Evolutionary conservation across 2,113 vertebrate species (phyloP).

Genomic region (Naja naja): DNA sequence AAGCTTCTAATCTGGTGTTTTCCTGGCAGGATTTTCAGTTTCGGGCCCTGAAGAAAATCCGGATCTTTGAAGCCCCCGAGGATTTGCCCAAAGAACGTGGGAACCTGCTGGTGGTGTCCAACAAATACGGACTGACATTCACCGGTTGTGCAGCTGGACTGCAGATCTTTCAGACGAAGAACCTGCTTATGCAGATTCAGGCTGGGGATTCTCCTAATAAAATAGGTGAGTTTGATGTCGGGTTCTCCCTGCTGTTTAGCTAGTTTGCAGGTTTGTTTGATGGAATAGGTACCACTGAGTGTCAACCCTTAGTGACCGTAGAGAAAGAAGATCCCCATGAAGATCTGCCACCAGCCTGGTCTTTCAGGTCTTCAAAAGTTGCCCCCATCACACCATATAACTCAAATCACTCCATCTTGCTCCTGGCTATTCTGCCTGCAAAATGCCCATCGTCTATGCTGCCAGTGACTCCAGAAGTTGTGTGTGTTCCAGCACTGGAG

Average conservation of each 20-base stretch:
- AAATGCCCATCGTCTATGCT: too few species aligned
- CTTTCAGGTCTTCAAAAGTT: background rate
- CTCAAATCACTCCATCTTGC: background rate
- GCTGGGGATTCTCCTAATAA: constrained; percentile 82
- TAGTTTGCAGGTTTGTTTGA: background rate
- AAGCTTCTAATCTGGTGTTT: background rate
- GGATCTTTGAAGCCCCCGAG: constrained; percentile 80
- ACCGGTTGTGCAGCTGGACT: constrained; percentile 78
- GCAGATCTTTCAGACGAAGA: constrained; percentile 80
- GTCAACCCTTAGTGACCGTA: background rate
- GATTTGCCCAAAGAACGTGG: constrained; percentile 85
- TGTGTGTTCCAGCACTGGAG: too few species aligned
- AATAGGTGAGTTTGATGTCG: constrained; percentile 73
- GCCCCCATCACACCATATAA: background rate
- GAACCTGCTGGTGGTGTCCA: constrained; percentile 84
- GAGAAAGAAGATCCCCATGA: background rate
- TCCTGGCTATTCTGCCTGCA: background rate
- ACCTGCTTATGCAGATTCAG: constrained; percentile 80
- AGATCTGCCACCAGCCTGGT: background rate
- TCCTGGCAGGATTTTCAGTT: constrained; percentile 90
- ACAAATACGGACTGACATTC: constrained; percentile 88
- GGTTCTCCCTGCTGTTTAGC: background rate
- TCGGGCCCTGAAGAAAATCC: constrained; percentile 89
- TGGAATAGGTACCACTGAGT: background rate
- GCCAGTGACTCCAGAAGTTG: too few species aligned